Evolutionary conservation across 2,113 vertebrate genomes (phyloP).

Genomic region (Neomonachus schauinslandi): DNA sequence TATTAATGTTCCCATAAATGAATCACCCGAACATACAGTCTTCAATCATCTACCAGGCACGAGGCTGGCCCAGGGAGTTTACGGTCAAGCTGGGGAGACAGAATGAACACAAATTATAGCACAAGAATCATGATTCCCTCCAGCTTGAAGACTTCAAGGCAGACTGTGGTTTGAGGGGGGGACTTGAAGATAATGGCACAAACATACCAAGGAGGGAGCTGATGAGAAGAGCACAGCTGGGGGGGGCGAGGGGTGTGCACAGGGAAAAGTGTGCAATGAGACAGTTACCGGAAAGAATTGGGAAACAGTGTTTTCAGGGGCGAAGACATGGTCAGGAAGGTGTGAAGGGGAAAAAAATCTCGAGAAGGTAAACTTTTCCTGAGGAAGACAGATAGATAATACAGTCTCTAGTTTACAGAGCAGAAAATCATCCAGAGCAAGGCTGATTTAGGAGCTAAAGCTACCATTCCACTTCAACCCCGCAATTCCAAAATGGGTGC

Average conservation of each 20-base stretch:
- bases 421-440: neutral
- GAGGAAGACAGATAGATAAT: neutral
- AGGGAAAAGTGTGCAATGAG: neutral
- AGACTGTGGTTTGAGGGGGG: no score
- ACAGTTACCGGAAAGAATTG: neutral
- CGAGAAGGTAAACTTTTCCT: neutral
- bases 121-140: neutral
- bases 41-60: neutral
- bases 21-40: neutral
- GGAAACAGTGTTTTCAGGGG: neutral
- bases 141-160: neutral
- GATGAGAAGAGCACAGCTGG: neutral
- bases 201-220: neutral
- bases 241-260: no score
- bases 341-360: neutral
- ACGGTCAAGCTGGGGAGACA: neutral
- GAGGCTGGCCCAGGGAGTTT: neutral
- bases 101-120: neutral
- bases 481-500: neutral
- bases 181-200: neutral
- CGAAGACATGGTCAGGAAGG: neutral
- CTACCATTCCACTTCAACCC: neutral
- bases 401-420: neutral
- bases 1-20: neutral
- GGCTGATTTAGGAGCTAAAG: neutral